Evolutionary conservation across 2,113 vertebrate genomes (phyloP).

Genomic region (Guaruba guarouba): DNA sequence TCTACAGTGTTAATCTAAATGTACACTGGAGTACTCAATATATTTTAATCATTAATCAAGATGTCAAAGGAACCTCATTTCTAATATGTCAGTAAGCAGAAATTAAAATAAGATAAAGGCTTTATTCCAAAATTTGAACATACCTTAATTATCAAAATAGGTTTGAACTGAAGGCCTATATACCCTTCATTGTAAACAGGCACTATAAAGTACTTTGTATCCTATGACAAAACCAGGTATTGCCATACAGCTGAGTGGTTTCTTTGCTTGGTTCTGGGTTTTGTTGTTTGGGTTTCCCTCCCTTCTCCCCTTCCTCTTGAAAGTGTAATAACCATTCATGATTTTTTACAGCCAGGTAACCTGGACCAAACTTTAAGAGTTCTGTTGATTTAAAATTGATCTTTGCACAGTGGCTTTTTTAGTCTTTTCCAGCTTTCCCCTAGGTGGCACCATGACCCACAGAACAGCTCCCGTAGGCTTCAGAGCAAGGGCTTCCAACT

Average conservation of each 20-base stretch:
- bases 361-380: neutral
- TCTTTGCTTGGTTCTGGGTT: neutral
- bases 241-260: neutral
- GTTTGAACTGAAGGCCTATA: neutral
- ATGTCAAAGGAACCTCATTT: neutral
- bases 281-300: neutral
- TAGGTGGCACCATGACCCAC: conserved; percentile 50
- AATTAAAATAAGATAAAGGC: neutral
- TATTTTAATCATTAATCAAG: neutral
- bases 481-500: neutral
- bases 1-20: neutral
- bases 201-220: neutral
- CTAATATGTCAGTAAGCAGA: neutral
- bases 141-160: neutral
- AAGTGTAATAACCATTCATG: neutral
- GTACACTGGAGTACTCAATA: neutral
- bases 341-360: neutral
- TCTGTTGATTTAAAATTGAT: neutral
- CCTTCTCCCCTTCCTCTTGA: neutral
- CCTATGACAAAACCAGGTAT: neutral
- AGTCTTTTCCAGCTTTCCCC: neutral
- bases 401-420: neutral
- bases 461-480: neutral
- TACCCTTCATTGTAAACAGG: neutral
- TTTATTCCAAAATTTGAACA: neutral